Conservation (phyloP, 2,113 vertebrate species). For the Atherinomorus stipes region DNA sequence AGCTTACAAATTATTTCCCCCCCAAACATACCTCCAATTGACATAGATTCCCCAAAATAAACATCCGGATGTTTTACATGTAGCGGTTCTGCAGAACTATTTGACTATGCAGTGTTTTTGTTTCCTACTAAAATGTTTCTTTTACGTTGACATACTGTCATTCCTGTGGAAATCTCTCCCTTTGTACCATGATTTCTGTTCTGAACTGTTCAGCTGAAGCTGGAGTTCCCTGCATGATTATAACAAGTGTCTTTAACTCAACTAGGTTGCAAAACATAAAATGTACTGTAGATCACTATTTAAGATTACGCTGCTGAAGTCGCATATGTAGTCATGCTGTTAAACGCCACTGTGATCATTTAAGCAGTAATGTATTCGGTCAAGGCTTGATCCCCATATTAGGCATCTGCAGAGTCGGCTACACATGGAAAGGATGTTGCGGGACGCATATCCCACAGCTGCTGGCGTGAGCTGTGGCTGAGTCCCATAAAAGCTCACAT, state of each 20-base stretch:
- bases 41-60: background rate
- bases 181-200: too few relatives aligned
- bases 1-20: background rate
- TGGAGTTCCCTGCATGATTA: too few relatives aligned
- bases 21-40: background rate
- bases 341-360: background rate
- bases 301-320: background rate
- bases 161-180: too few relatives aligned
- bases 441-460: background rate
- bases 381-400: background rate
- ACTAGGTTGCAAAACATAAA: too few relatives aligned
- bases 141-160: background rate
- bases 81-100: background rate
- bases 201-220: too few relatives aligned
- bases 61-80: background rate
- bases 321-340: background rate
- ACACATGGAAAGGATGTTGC: background rate
- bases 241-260: too few relatives aligned
- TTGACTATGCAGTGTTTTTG: background rate
- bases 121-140: background rate
- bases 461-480: background rate
- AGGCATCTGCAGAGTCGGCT: background rate
- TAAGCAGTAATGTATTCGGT: background rate
- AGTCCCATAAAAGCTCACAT: slow-evolving; percentile 1
- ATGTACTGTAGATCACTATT: background rate